Conservation (phyloP, 2,797 vertebrate species). For the Lateolabrax maculatus region DNA sequence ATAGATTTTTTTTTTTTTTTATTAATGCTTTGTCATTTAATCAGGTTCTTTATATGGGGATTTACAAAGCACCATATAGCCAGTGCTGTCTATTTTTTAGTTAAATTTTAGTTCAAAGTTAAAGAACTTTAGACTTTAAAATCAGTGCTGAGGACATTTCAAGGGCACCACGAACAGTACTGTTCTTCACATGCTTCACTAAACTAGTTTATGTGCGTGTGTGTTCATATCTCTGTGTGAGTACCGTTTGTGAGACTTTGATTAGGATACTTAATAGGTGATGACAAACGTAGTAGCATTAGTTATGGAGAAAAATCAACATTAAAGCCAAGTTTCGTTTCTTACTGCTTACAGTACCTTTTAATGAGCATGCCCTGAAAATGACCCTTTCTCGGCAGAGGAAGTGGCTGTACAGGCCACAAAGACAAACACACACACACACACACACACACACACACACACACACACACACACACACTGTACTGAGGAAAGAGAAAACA, state of each 20-base stretch:
- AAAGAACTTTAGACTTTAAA: neutral
- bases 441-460: too few relatives aligned
- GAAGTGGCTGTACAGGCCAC: constrained; percentile 10
- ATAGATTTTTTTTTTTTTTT: neutral
- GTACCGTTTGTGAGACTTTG: neutral
- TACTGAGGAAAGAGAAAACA: constrained; percentile 42
- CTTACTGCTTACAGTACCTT: constrained; percentile 22
- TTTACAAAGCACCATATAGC: neutral
- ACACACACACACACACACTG: neutral
- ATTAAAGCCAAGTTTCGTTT: constrained; percentile 31
- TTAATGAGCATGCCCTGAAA: constrained; percentile 27
- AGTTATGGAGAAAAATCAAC: constrained; percentile 1
- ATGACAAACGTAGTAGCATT: neutral
- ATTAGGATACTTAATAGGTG: neutral
- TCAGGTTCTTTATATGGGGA: neutral
- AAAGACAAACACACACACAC: neutral
- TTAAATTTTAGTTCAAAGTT: neutral
- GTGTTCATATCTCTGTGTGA: constrained; percentile 12
- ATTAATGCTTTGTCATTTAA: neutral
- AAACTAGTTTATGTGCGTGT: neutral
- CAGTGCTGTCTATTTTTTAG: neutral
- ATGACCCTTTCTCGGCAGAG: constrained; percentile 40
- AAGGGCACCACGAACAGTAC: neutral
- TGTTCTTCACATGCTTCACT: neutral
- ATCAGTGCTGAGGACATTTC: neutral